These are phyloP conservation scores for Chironomus striatipennis DNA, from an alignment of 1,140 invertebrate species.

Conservation along the genomic window DNA sequence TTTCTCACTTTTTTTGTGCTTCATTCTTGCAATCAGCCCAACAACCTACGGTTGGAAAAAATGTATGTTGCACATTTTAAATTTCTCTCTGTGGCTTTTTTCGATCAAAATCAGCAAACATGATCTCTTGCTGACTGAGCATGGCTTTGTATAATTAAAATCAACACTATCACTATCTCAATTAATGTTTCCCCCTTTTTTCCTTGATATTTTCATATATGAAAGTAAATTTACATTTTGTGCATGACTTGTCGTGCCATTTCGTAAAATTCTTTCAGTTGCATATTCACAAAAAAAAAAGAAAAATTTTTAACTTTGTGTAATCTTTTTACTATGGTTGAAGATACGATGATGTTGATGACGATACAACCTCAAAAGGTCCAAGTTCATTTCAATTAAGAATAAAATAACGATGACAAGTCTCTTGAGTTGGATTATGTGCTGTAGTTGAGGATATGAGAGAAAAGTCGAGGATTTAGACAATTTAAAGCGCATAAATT, in stretches of 20 bases:
- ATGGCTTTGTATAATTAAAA: conserved; percentile 9
- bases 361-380: conserved; percentile 1
- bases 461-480: background rate
- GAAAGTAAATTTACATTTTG: background rate
- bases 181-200: background rate
- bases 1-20: background rate
- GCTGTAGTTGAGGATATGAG: background rate
- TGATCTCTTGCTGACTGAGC: conserved; percentile 5
- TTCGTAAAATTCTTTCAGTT: background rate
- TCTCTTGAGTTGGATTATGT: background rate
- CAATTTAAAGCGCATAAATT: too few species aligned
- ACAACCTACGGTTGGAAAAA: background rate
- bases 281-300: background rate
- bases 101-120: background rate
- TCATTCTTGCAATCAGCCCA: background rate
- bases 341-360: background rate
- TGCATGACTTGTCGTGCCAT: background rate
- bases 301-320: background rate
- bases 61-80: background rate
- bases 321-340: background rate
- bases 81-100: background rate
- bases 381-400: conserved; percentile 13
- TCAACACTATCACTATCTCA: conserved; percentile 12
- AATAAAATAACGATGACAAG: conserved; percentile 12
- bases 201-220: too few species aligned